A percentile compares a stretch with the other conserved stretches of the same genome.
Evolutionary conservation across 2,888 invertebrate species (phyloP).

Genomic region (Hofmannophila pseudospretella): DNA sequence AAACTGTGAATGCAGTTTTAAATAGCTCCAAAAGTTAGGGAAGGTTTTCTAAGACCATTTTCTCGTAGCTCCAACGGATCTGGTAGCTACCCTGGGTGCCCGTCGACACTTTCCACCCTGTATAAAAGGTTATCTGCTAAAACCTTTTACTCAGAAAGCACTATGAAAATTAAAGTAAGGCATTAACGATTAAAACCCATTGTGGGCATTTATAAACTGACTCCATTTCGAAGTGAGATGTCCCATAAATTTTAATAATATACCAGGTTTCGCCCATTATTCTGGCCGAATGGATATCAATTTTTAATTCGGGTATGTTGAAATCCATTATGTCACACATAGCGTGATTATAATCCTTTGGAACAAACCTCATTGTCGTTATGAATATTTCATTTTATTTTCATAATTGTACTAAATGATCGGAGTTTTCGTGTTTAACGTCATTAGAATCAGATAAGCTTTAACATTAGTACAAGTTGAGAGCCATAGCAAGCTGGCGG

Average conservation of each 20-base stretch:
- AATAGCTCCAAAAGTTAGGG: too few relatives aligned
- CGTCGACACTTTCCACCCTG: too few relatives aligned
- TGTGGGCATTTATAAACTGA: slow-evolving; percentile 42
- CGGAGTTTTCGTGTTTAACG: slow-evolving; percentile 1
- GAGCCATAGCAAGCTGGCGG: too few relatives aligned
- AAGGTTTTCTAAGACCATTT: too few relatives aligned
- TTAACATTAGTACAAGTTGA: too few relatives aligned
- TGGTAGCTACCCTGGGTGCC: too few relatives aligned
- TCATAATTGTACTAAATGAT: slow-evolving; percentile 10
- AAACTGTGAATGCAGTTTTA: too few relatives aligned
- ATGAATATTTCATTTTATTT: slow-evolving; percentile 6
- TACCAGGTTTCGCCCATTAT: slow-evolving; percentile 33
- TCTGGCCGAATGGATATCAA: slow-evolving; percentile 32
- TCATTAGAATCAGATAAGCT: not conserved
- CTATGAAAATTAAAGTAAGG: not conserved
- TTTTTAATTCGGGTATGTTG: slow-evolving; percentile 27
- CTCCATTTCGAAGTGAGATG: slow-evolving; percentile 42
- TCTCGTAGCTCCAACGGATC: too few relatives aligned
- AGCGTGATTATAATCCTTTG: slow-evolving; percentile 6
- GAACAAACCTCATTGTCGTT: slow-evolving; percentile 32
- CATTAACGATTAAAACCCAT: slow-evolving; percentile 69
- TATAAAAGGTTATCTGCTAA: too few relatives aligned
- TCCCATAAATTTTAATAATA: slow-evolving; percentile 56
- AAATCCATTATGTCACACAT: slow-evolving; percentile 6
- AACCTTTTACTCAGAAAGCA: too few relatives aligned